These are phyloP conservation scores for Esox lucius DNA, from an alignment of 2,797 vertebrate genomes.

Conservation along the genomic window DNA sequence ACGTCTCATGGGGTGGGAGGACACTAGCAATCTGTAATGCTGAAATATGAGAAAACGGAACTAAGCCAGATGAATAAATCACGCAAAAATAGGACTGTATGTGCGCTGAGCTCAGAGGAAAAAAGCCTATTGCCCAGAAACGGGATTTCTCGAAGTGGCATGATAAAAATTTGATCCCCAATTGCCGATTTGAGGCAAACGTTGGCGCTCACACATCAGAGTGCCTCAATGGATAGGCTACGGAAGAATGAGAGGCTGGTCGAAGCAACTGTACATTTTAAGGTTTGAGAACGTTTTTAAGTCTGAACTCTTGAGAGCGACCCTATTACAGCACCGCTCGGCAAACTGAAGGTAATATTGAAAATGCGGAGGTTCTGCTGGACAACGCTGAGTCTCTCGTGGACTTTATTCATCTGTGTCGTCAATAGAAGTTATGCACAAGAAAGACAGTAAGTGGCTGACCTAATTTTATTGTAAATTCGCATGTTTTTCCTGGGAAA, in stretches of 20 bases:
- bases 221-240: conserved; percentile 59
- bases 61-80: conserved; percentile 73
- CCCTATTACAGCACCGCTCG: conserved; percentile 29
- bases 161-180: conserved; percentile 58
- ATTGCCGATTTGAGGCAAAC: conserved; percentile 52
- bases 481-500: not conserved
- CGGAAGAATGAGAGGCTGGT: conserved; percentile 29
- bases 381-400: conserved; percentile 64
- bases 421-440: conserved; percentile 63
- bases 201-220: conserved; percentile 39
- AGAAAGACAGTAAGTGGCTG: conserved; percentile 73
- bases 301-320: conserved; percentile 35
- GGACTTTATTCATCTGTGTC: conserved; percentile 70
- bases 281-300: not conserved
- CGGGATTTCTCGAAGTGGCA: conserved; percentile 62
- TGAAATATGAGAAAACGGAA: conserved; percentile 78
- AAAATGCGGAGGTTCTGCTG: conserved; percentile 61
- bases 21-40: conserved; percentile 69
- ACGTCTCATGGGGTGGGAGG: conserved; percentile 66
- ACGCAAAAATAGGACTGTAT: conserved; percentile 71
- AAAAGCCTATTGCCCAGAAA: conserved; percentile 49
- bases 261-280: conserved; percentile 17
- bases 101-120: conserved; percentile 57
- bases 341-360: conserved; percentile 34
- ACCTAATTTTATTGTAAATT: conserved; percentile 26